Conservation (phyloP, 2,797 vertebrate genomes). For the Hybognathus amarus region DNA sequence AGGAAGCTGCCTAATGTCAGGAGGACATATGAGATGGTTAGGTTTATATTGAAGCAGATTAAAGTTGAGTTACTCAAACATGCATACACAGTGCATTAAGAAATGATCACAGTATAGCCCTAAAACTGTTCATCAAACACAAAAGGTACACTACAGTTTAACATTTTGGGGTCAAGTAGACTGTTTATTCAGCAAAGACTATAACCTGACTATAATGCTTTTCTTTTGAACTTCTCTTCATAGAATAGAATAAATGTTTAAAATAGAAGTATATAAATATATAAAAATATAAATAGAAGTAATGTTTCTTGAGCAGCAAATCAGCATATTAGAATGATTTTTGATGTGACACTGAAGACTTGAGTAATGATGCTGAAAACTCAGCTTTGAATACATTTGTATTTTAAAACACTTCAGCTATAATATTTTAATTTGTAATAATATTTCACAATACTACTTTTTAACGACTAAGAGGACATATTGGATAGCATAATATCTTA, state of each 20-base stretch:
- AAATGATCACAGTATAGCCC: not conserved
- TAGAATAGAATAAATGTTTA: too few species aligned
- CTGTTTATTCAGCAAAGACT: not conserved
- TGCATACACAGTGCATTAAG: not conserved
- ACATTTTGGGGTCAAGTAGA: not conserved
- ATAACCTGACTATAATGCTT: not conserved
- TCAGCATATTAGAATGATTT: not conserved
- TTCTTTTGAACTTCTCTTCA: not conserved
- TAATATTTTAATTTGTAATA: not conserved
- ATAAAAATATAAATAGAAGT: too few species aligned
- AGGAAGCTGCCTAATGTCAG: slow-evolving; percentile 19
- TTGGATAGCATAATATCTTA: not conserved
- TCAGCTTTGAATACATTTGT: not conserved
- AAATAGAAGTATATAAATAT: too few species aligned
- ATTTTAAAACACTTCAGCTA: not conserved
- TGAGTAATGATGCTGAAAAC: too few species aligned
- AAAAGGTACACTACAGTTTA: not conserved
- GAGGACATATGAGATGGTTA: slow-evolving; percentile 23
- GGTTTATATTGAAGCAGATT: slow-evolving; percentile 16
- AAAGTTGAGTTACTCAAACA: slow-evolving; percentile 22
- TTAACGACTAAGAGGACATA: not conserved
- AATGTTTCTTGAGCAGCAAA: not conserved
- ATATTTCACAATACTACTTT: not conserved
- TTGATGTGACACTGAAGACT: not conserved
- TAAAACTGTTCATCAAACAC: not conserved